Conservation (phyloP, 2,888 invertebrate genomes). For the Oligia latruncula region DNA sequence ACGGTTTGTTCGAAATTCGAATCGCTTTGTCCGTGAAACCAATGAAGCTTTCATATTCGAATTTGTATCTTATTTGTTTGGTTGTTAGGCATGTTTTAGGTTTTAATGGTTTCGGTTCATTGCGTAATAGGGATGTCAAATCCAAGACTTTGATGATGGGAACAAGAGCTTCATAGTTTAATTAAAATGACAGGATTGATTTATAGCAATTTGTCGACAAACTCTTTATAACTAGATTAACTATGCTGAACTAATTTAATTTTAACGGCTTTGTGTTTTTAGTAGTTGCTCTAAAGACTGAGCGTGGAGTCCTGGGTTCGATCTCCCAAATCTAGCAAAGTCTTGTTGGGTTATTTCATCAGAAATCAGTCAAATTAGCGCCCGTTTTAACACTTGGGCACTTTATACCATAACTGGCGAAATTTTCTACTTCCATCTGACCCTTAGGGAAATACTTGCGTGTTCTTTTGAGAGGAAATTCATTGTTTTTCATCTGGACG, state of each 20-base stretch:
- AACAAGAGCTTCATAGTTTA: conserved; percentile 63
- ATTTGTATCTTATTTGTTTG: conserved; percentile 23
- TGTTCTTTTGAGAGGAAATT: conserved; percentile 3
- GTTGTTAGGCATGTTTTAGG: background rate
- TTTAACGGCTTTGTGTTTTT: conserved; percentile 1
- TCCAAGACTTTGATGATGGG: conserved; percentile 54
- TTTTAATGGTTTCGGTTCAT: conserved; percentile 19
- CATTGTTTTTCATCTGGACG: conserved; percentile 29
- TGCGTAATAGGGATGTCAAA: conserved; percentile 61
- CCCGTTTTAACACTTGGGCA: no score
- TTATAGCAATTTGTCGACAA: conserved; percentile 55
- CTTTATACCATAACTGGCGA: background rate
- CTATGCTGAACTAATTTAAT: conserved; percentile 28
- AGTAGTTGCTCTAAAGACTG: background rate
- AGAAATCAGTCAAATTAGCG: background rate
- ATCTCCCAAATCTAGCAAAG: background rate
- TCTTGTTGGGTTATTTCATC: background rate
- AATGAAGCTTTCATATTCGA: conserved; percentile 2
- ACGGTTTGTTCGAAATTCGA: conserved; percentile 61
- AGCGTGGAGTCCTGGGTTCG: background rate
- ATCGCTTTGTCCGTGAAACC: conserved; percentile 51
- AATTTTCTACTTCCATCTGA: background rate
- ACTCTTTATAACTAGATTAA: conserved; percentile 33
- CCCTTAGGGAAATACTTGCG: no score
- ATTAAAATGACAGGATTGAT: conserved; percentile 63